phyloP scores from a whole-genome alignment of 2,113 vertebrate genomes.

The Ceyx cyanopectus region DNA sequence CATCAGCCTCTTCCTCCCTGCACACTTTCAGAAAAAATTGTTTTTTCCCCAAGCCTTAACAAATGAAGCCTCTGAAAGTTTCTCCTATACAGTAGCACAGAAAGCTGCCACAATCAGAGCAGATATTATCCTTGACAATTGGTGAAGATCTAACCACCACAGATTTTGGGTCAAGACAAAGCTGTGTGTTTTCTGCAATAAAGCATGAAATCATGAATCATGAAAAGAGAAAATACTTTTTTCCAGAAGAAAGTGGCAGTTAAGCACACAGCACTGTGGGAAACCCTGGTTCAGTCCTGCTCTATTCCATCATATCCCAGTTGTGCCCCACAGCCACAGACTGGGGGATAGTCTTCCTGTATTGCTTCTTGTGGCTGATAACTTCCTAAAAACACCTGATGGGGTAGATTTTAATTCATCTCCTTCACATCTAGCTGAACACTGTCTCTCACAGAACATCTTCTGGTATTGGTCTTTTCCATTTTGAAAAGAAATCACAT shows the following conservation, averaged over 20 bases:
- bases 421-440: not conserved
- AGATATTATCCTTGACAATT: not conserved
- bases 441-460: not conserved
- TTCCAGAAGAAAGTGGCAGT: not conserved
- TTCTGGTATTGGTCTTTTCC: not conserved
- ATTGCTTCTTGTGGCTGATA: not conserved
- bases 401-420: not conserved
- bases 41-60: not conserved
- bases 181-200: not conserved
- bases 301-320: not conserved
- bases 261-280: not conserved
- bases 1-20: not conserved
- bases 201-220: not conserved
- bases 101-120: not conserved
- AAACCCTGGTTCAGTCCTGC: not conserved
- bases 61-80: not conserved
- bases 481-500: not conserved
- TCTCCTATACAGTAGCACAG: not conserved
- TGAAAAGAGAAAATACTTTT: not conserved
- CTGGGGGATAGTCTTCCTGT: accelerated
- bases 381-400: not conserved
- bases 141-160: not conserved
- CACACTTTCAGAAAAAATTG: not conserved
- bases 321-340: not conserved
- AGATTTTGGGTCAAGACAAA: not conserved